Base-by-base conservation (phyloP, 2,888 invertebrate species). In the Spodoptera picta region DNA sequence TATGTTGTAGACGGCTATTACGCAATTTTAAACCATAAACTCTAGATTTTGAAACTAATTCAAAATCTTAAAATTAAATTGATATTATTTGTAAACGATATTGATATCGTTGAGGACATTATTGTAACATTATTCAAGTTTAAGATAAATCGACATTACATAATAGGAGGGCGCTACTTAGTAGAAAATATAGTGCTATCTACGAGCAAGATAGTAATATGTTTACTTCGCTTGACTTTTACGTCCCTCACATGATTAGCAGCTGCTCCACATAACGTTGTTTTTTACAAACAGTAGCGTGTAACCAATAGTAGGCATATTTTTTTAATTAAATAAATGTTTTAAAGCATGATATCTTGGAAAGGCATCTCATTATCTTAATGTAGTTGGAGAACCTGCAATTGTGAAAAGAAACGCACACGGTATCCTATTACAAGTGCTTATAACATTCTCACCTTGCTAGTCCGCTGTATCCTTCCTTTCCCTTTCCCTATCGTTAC, bases 401-500 rank as follows among this genome's bases (percentile, higher is more conserved):
- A 27, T 12, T 27, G 43, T 56, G 55, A 43, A 52, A 69, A 60
- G 24, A 42, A 46, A 49, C 41, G 41, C 12, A 23, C 36, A 19
- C 19, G 19, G 31, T 56, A 52, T 59, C 49, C 58, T 59, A 74
- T 60, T 69, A 45, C 10, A 64, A 54, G 55, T 46, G 45, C 36
- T 60, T 64, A 46, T 58, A 36, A 62, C 54, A 60, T 69, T 64
- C 45, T 73, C 70, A 69, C 66, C 64, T 72, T 41, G 65, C 63
- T 71, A 60, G 54, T 46, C 51, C 23, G 41, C 58, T 27, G 56
- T 65, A 69, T 61, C 55, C 50, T 77, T 68, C 66, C 65, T 70
- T 81, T 70, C 72, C 69, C 74, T 76, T 81, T 79, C 81, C 73
- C 74, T 71, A 65, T 78, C 70, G 52, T 60, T 69, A 78, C 69